Evolutionary conservation across 2,113 vertebrate species (phyloP).

Genomic region (Triplophysa dalaica): DNA sequence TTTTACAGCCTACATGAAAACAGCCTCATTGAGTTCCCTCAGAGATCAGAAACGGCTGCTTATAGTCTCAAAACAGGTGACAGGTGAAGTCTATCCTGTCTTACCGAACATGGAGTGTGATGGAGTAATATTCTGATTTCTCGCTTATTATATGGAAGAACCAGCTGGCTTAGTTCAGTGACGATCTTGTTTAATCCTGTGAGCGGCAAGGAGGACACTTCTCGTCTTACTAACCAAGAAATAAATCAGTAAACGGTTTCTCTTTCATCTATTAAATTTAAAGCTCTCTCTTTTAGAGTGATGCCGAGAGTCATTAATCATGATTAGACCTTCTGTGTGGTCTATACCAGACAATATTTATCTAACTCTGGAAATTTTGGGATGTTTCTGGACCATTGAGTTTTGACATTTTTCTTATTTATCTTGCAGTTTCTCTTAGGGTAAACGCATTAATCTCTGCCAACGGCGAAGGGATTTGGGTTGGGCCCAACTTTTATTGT

Average conservation of each 20-base stretch:
- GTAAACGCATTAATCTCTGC: slow-evolving; percentile 5
- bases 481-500: background rate
- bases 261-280: background rate
- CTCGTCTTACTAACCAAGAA: background rate
- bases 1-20: background rate
- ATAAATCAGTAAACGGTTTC: background rate
- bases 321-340: slow-evolving; percentile 14
- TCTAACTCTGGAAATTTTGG: background rate
- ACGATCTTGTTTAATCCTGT: background rate
- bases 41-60: background rate
- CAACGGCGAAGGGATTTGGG: background rate
- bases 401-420: slow-evolving; percentile 7
- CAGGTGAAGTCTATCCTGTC: background rate
- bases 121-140: background rate
- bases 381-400: slow-evolving; percentile 20
- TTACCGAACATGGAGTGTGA: background rate
- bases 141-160: background rate
- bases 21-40: background rate
- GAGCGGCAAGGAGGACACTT: background rate
- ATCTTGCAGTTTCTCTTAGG: background rate
- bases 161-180: background rate
- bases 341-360: slow-evolving; percentile 26
- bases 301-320: slow-evolving; percentile 21
- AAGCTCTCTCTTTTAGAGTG: background rate
- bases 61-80: background rate